phyloP scores from a whole-genome alignment of 92 coral and sea anemone species.

The Umimayanthus kanabou region DNA sequence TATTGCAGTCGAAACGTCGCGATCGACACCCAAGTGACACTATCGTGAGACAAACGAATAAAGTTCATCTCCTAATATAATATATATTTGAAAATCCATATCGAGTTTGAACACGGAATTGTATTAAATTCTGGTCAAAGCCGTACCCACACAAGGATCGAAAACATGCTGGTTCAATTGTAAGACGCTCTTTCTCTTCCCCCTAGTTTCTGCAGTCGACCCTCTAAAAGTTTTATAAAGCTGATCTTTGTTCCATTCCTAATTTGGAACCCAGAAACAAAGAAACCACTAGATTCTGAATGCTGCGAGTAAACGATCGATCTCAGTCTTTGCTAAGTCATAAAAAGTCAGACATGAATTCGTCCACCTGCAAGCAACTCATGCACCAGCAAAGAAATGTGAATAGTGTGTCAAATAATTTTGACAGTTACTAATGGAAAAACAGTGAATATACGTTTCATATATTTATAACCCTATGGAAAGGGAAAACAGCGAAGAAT shows the following conservation, averaged over 20 bases:
- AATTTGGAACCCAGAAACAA: conserved; percentile 23
- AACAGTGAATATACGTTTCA: background rate
- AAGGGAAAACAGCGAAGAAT: background rate
- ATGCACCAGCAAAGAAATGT: background rate
- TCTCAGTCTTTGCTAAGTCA: background rate
- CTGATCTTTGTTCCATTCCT: conserved; percentile 25
- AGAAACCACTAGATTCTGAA: conserved; percentile 18
- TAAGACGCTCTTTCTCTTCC: background rate
- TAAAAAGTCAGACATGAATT: conserved; percentile 25
- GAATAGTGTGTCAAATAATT: background rate
- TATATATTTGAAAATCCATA: background rate
- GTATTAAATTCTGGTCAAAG: background rate
- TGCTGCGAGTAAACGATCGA: background rate
- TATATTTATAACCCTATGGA: background rate
- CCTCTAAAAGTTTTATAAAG: conserved; percentile 14
- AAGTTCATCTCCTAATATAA: no score
- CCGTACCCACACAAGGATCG: background rate
- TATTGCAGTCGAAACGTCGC: no score
- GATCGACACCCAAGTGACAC: no score
- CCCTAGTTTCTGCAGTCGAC: background rate
- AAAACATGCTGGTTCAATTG: background rate
- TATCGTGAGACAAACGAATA: no score
- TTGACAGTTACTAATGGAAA: background rate
- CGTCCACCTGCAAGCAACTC: conserved; percentile 25
- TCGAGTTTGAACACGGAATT: background rate